These are phyloP conservation scores for Diploscapter pachys DNA, from an alignment of 1,140 invertebrate species.

Conservation along the genomic window DNA sequence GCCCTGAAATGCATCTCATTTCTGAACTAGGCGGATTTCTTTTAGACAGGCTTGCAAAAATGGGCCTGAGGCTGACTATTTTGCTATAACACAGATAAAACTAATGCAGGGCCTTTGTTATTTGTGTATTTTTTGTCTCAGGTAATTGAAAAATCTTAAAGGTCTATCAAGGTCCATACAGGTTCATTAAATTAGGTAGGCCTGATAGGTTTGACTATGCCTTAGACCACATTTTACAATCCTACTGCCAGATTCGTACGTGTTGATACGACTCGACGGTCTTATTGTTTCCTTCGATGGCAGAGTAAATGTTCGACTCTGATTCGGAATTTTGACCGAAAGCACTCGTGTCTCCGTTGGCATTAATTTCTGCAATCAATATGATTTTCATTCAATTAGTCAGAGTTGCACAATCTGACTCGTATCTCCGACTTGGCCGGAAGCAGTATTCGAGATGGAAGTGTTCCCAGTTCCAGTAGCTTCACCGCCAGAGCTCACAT, in stretches of 20 bases:
- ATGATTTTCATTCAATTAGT: not conserved
- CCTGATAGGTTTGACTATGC: no score
- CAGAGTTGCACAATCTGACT: not conserved
- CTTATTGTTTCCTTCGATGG: slow-evolving; percentile 29
- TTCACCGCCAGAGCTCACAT: slow-evolving; percentile 15
- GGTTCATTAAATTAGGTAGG: no score
- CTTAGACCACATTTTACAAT: no score
- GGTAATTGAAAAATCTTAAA: no score
- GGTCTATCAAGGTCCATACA: no score
- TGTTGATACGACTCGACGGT: slow-evolving; percentile 19
- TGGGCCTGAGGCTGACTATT: no score
- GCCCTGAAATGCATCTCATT: slow-evolving; percentile 10
- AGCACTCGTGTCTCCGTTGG: slow-evolving; percentile 22
- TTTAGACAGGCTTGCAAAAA: no score
- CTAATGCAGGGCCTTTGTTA: no score
- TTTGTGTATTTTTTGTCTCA: no score
- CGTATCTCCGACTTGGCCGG: slow-evolving; percentile 7
- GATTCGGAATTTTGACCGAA: slow-evolving; percentile 26
- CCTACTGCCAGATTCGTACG: not conserved
- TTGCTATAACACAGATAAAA: no score
- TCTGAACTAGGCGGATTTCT: not conserved
- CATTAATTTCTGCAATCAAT: slow-evolving; percentile 8
- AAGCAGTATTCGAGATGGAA: slow-evolving; percentile 1
- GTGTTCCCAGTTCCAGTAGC: slow-evolving; percentile 3
- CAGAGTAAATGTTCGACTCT: slow-evolving; percentile 28